Evolutionary conservation across 1,140 invertebrate genomes (phyloP).

Genomic region (Oppia nitens): DNA sequence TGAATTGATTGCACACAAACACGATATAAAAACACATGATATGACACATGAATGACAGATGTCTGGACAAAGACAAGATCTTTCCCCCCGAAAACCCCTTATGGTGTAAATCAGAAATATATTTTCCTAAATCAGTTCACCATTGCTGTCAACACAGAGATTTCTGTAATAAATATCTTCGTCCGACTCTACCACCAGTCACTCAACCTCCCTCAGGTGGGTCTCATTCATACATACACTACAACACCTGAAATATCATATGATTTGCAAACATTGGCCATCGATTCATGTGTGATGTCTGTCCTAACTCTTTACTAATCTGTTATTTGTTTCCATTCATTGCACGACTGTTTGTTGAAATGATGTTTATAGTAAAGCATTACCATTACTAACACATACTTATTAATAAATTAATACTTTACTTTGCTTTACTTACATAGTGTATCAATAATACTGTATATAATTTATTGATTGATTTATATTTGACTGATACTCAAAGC

Average conservation of each 20-base stretch:
- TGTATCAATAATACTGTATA: no score
- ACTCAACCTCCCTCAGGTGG: slow-evolving; percentile 21
- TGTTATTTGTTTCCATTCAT: no score
- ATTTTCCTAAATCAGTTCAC: slow-evolving; percentile 16
- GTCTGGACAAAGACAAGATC: slow-evolving; percentile 34
- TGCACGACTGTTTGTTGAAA: no score
- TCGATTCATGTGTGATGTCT: not conserved
- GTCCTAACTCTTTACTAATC: no score
- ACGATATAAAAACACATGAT: not conserved
- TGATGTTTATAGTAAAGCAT: no score
- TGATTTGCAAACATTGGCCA: not conserved
- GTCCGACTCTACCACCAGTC: slow-evolving; percentile 18
- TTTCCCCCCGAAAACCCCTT: slow-evolving; percentile 34
- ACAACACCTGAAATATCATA: no score
- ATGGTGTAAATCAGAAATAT: slow-evolving; percentile 31
- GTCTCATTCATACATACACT: no score
- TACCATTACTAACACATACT: no score
- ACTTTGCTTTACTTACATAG: no score
- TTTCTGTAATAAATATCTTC: slow-evolving; percentile 23
- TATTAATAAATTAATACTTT: no score
- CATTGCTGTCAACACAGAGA: slow-evolving; percentile 22
- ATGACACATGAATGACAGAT: slow-evolving; percentile 26
- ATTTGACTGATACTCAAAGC: no score
- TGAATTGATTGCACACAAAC: not conserved
- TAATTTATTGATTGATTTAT: no score